phyloP scores from a whole-genome alignment of 64 coral and sea anemone genomes.

The Actinia equina region DNA sequence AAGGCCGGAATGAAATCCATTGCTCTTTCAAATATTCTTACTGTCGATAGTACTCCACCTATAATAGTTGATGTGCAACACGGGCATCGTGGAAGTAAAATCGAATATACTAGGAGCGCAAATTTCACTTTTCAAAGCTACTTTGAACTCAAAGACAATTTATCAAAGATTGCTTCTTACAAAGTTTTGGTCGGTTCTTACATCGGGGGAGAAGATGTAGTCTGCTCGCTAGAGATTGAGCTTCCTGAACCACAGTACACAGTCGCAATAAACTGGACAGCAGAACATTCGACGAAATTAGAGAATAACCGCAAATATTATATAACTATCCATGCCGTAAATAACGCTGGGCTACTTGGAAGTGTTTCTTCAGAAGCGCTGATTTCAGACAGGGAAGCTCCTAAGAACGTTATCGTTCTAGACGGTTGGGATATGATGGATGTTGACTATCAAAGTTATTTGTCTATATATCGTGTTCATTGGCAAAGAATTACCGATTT shows the following conservation, averaged over 20 bases:
- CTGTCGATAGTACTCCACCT: slow-evolving; percentile 87
- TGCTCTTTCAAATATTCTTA: slow-evolving; percentile 71
- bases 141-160: slow-evolving; percentile 78
- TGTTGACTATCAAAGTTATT: slow-evolving; percentile 76
- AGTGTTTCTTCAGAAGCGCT: slow-evolving; percentile 65
- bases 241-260: slow-evolving; percentile 24
- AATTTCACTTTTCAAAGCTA: slow-evolving; percentile 52
- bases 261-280: slow-evolving; percentile 72
- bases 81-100: slow-evolving; percentile 43
- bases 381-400: slow-evolving; percentile 74
- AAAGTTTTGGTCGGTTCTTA: slow-evolving; percentile 81
- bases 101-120: slow-evolving; percentile 10
- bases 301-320: slow-evolving; percentile 76
- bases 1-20: slow-evolving; percentile 58
- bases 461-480: slow-evolving; percentile 75
- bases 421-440: slow-evolving; percentile 87
- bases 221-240: slow-evolving; percentile 29
- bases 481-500: slow-evolving; percentile 88
- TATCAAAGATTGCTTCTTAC: slow-evolving; percentile 61
- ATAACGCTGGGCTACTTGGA: slow-evolving; percentile 66
- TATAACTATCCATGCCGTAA: slow-evolving; percentile 60
- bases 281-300: slow-evolving; percentile 14
- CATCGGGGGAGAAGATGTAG: slow-evolving; percentile 78
- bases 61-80: slow-evolving; percentile 59
- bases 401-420: slow-evolving; percentile 59